Evolutionary conservation across 1,140 invertebrate species (phyloP).

Genomic region (Antheraea mylitta): DNA sequence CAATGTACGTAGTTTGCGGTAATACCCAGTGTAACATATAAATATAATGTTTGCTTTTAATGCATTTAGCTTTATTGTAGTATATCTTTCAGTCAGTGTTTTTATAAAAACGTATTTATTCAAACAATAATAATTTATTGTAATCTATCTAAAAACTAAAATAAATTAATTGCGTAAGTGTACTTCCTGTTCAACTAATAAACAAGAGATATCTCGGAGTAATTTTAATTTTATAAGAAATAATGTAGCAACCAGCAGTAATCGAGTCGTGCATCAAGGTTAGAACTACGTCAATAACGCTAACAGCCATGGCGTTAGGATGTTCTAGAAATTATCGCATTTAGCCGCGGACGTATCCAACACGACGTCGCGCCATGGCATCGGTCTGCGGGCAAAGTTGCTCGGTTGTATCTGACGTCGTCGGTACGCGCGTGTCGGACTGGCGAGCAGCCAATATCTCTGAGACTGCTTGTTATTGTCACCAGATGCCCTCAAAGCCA

Average conservation of each 20-base stretch:
- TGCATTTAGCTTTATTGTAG: too few species aligned
- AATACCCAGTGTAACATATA: too few species aligned
- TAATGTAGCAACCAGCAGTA: not conserved
- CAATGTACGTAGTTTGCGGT: too few species aligned
- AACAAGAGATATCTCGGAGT: too few species aligned
- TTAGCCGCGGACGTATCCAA: slow-evolving; percentile 13
- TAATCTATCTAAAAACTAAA: too few species aligned
- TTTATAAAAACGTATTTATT: too few species aligned
- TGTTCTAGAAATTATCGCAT: slow-evolving; percentile 29
- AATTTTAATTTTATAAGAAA: not conserved
- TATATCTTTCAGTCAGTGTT: too few species aligned
- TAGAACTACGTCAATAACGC: not conserved
- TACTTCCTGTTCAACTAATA: too few species aligned
- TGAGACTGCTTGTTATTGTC: slow-evolving; percentile 48
- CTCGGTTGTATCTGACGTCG: slow-evolving; percentile 24
- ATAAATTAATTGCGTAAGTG: too few species aligned
- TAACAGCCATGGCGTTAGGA: slow-evolving; percentile 29
- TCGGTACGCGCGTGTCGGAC: slow-evolving; percentile 33
- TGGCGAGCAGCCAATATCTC: slow-evolving; percentile 38
- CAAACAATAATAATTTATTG: too few species aligned
- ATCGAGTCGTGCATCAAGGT: not conserved
- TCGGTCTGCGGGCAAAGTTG: not conserved
- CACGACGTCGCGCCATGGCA: slow-evolving; percentile 7
- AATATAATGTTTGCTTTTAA: too few species aligned
- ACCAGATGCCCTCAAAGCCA: slow-evolving; percentile 30